Conservation (phyloP, 2,113 vertebrate species). For the Henicopernis longicauda region DNA sequence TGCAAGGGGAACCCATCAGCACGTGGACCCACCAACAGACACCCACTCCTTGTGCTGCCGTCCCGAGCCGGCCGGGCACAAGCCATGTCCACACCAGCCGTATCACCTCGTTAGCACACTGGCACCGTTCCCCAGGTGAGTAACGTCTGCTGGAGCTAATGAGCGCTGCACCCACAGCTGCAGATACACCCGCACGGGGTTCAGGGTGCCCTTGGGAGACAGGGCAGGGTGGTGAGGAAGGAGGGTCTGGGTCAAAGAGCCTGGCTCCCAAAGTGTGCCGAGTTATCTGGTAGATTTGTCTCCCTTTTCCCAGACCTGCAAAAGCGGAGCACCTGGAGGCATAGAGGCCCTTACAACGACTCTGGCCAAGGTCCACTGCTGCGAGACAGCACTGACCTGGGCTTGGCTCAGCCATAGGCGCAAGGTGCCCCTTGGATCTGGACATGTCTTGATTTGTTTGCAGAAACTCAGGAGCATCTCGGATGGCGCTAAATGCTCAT, state of each 20-base stretch:
- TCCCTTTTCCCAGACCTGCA: neutral
- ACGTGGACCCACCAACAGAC: neutral
- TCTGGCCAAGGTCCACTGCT: neutral
- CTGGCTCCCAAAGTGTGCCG: rapidly evolving
- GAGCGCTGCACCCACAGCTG: neutral
- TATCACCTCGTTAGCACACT: rapidly evolving
- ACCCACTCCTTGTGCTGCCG: neutral
- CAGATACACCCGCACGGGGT: neutral
- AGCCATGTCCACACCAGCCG: rapidly evolving
- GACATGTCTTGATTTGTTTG: no score
- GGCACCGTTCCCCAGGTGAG: rapidly evolving
- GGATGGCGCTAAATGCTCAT: neutral
- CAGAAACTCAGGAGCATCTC: neutral
- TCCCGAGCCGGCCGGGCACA: rapidly evolving
- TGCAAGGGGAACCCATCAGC: neutral
- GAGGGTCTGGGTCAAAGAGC: neutral
- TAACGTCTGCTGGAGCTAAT: neutral
- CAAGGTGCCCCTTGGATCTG: neutral
- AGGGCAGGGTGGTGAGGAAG: neutral
- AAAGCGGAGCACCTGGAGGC: neutral
- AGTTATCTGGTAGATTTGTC: neutral
- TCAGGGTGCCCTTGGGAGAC: neutral
- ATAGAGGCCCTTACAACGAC: neutral
- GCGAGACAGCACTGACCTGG: neutral
- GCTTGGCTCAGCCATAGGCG: neutral